Conservation (phyloP, 2,888 invertebrate species). For the Caradrina kadenii region DNA sequence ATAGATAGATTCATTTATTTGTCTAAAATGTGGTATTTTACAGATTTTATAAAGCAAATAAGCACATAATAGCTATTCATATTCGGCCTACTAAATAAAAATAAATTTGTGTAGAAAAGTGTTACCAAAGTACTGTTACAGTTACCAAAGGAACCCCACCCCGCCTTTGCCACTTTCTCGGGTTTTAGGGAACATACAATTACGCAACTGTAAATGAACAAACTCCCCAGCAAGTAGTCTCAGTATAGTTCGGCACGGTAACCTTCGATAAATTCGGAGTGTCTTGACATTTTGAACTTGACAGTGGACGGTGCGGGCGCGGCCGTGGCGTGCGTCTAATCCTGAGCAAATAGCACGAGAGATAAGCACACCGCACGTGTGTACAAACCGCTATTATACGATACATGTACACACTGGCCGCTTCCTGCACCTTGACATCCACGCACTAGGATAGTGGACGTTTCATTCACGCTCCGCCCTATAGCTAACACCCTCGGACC, state of each 20-base stretch:
- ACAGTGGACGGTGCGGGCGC: slow-evolving; percentile 77
- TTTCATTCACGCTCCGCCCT: slow-evolving; percentile 41
- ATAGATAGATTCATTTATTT: too few species aligned
- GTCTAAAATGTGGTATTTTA: too few species aligned
- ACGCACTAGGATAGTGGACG: slow-evolving; percentile 19
- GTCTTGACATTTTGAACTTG: slow-evolving; percentile 88
- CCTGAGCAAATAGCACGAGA: slow-evolving; percentile 80
- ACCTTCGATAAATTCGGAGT: slow-evolving; percentile 70
- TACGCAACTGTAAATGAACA: background rate
- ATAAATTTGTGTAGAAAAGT: too few species aligned
- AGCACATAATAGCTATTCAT: too few species aligned
- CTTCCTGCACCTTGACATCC: slow-evolving; percentile 67
- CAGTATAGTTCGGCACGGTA: slow-evolving; percentile 23
- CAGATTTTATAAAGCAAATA: too few species aligned
- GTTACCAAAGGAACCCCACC: too few species aligned
- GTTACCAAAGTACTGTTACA: too few species aligned
- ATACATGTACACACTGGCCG: slow-evolving; percentile 55
- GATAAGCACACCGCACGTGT: slow-evolving; percentile 77
- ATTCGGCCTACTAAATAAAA: too few species aligned
- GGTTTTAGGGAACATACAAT: background rate
- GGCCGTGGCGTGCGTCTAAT: slow-evolving; percentile 70
- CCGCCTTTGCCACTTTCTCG: background rate
- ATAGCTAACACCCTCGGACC: background rate
- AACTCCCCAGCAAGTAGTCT: background rate
- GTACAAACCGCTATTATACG: slow-evolving; percentile 62